Evolutionary conservation across 2,797 vertebrate species (phyloP).

Genomic region (Octomys mimax): DNA sequence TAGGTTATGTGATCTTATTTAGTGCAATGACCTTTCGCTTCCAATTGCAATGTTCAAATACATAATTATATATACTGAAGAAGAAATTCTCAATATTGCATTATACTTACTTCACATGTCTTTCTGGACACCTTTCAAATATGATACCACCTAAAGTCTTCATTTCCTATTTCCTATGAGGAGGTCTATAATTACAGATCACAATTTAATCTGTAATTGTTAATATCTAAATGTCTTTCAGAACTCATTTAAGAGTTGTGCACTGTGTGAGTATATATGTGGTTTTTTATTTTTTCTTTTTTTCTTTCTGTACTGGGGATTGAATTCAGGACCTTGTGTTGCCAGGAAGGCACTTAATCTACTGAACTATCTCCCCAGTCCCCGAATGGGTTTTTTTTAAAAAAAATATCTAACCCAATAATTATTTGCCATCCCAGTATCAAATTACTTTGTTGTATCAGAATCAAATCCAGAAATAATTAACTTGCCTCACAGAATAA

Average conservation of each 20-base stretch:
- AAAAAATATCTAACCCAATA: not conserved
- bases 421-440: not conserved
- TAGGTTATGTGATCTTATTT: not conserved
- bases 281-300: too few relatives aligned
- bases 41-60: not conserved
- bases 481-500: not conserved
- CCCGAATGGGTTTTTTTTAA: too few relatives aligned
- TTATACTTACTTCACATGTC: not conserved
- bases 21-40: not conserved
- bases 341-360: too few relatives aligned
- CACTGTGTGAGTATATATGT: not conserved
- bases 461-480: not conserved
- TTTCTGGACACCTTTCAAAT: not conserved
- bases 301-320: too few relatives aligned
- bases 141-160: not conserved
- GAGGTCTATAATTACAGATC: not conserved
- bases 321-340: too few relatives aligned
- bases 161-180: conserved; percentile 35
- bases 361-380: too few relatives aligned
- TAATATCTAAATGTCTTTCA: not conserved
- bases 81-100: conserved; percentile 33
- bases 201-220: not conserved
- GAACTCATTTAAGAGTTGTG: not conserved
- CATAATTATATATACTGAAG: conserved; percentile 40
- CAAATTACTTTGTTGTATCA: not conserved